Conservation (phyloP, 2,888 invertebrate species). For the Orthosia gracilis region DNA sequence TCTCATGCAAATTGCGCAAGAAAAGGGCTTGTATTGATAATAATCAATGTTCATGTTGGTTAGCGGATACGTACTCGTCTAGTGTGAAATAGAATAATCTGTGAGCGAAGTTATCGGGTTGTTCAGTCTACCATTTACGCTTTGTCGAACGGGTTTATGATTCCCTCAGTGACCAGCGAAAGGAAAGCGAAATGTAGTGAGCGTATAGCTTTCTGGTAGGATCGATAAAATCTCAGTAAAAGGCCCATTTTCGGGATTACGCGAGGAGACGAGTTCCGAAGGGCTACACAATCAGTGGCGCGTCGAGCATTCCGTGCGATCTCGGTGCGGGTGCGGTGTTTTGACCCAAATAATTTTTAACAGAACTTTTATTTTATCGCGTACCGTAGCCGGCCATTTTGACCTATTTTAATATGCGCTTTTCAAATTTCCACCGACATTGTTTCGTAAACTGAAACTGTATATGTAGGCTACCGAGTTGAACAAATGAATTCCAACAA, state of each 20-base stretch:
- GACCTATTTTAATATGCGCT: conserved; percentile 49
- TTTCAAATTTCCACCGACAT: conserved; percentile 38
- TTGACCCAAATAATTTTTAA: conserved; percentile 60
- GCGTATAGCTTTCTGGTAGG: conserved; percentile 50
- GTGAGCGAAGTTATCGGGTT: conserved; percentile 71
- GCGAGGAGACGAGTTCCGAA: conserved; percentile 64
- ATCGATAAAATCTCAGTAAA: conserved; percentile 71
- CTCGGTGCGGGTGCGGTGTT: conserved; percentile 37
- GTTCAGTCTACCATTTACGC: conserved; percentile 70
- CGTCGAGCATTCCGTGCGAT: conserved; percentile 51
- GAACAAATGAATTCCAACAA: conserved; percentile 38
- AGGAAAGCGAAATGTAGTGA: conserved; percentile 65
- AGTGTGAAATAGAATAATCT: conserved; percentile 51
- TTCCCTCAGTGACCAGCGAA: conserved; percentile 71
- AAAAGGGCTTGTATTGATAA: conserved; percentile 57
- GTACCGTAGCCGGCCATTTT: conserved; percentile 31
- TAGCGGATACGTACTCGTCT: conserved; percentile 15
- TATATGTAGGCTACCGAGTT: conserved; percentile 9
- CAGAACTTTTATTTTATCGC: conserved; percentile 54
- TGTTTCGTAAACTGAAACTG: conserved; percentile 30
- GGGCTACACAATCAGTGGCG: conserved; percentile 62
- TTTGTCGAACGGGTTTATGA: conserved; percentile 73
- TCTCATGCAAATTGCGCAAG: conserved; percentile 43
- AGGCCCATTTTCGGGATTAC: conserved; percentile 66
- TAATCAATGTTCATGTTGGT: conserved; percentile 54